phyloP scores from a whole-genome alignment of 2,113 vertebrate species.

The Mungos mungo region DNA sequence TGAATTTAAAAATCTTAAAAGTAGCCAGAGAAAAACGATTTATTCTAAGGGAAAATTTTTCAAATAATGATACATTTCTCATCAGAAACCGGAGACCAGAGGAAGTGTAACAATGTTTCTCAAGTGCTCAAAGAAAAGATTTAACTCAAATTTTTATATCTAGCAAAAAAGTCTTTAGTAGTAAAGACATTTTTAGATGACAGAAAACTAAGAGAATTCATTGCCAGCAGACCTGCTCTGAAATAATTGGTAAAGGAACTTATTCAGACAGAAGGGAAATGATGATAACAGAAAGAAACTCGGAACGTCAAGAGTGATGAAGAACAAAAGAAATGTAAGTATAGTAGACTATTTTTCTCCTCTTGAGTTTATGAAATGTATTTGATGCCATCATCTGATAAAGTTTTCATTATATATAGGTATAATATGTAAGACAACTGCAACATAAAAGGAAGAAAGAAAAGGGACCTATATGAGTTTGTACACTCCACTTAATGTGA shows the following conservation, averaged over 20 bases:
- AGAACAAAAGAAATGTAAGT: background rate
- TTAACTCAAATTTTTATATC: constrained; percentile 1
- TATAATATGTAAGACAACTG: background rate
- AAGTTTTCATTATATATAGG: background rate
- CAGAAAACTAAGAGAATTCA: constrained; percentile 9
- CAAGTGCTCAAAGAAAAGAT: constrained; percentile 17
- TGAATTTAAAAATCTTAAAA: background rate
- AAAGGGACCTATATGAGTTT: background rate
- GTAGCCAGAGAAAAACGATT: background rate
- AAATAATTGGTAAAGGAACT: constrained; percentile 40
- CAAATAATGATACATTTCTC: constrained; percentile 12
- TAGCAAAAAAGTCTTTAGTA: background rate
- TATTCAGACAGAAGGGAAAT: constrained; percentile 12
- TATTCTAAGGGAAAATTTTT: constrained; percentile 6
- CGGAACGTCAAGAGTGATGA: background rate
- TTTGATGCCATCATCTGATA: constrained; percentile 11
- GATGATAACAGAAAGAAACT: background rate
- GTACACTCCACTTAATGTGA: constrained; percentile 5
- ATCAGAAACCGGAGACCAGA: background rate
- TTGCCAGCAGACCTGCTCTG: background rate
- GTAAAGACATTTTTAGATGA: background rate
- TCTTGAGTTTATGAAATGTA: constrained; percentile 29
- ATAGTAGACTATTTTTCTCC: background rate
- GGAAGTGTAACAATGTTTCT: background rate
- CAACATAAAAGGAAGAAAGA: background rate